Evolutionary conservation across 2,888 invertebrate genomes (phyloP).

Genomic region (Agrenia bidenticulata): DNA sequence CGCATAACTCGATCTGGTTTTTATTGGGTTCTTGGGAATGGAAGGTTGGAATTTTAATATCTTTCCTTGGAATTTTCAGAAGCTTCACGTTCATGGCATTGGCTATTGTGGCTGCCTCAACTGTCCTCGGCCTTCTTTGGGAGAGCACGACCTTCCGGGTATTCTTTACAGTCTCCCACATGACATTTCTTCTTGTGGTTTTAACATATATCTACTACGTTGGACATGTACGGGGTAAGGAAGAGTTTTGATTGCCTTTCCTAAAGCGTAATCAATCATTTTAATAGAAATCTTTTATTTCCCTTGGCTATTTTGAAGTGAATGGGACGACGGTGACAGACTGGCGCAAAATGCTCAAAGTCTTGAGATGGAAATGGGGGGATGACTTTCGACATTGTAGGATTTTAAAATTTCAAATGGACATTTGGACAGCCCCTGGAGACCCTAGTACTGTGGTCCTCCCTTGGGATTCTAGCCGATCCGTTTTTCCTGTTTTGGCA

Average conservation of each 20-base stretch:
- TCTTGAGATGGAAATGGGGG: slow-evolving; percentile 20
- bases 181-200: slow-evolving; percentile 56
- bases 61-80: slow-evolving; percentile 22
- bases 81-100: slow-evolving; percentile 35
- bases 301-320: slow-evolving; percentile 17
- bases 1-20: no score
- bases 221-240: slow-evolving; percentile 43
- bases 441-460: slow-evolving; percentile 15
- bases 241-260: not conserved
- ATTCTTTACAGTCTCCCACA: slow-evolving; percentile 57
- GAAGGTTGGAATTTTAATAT: not conserved
- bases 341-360: slow-evolving; percentile 24
- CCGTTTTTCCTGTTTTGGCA: slow-evolving; percentile 27
- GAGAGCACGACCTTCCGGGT: slow-evolving; percentile 56
- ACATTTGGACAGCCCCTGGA: slow-evolving; percentile 18
- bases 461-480: slow-evolving; percentile 23
- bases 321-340: slow-evolving; percentile 22
- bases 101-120: slow-evolving; percentile 32
- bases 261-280: not conserved
- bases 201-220: slow-evolving; percentile 54
- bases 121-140: slow-evolving; percentile 42
- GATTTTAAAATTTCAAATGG: slow-evolving; percentile 16
- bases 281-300: slow-evolving; percentile 3
- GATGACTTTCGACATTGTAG: slow-evolving; percentile 20
- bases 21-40: no score